A percentile compares a stretch with the other conserved stretches of the same genome.
Conservation (phyloP, 2,797 vertebrate genomes). For the Sebastes trivittatus region DNA sequence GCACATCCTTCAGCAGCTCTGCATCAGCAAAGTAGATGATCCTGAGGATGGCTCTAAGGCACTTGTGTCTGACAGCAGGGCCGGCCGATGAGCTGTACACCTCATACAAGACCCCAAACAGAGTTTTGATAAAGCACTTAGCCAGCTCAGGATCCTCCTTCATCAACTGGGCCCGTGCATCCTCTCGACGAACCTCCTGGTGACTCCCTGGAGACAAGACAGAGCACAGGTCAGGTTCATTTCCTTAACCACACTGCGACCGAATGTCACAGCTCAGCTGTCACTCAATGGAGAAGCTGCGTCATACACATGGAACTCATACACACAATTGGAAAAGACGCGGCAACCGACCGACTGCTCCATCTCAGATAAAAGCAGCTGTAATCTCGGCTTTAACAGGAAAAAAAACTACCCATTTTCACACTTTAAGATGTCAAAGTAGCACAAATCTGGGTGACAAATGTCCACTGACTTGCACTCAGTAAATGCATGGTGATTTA, state of each 20-base stretch:
- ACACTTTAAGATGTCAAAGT: neutral
- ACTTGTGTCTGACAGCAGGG: slow-evolving; percentile 99
- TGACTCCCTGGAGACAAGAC: slow-evolving; percentile 85
- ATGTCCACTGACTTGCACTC: neutral
- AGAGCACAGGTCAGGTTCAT: neutral
- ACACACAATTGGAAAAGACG: neutral
- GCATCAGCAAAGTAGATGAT: slow-evolving; percentile 99
- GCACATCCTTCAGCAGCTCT: slow-evolving; percentile 97
- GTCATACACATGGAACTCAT: neutral
- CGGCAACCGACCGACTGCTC: neutral
- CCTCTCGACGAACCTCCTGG: slow-evolving; percentile 95
- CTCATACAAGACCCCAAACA: slow-evolving; percentile 99
- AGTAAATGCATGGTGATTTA: neutral
- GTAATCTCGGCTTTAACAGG: neutral
- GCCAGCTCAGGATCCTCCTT: slow-evolving; percentile 98
- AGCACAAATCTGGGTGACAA: neutral
- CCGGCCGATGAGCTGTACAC: slow-evolving; percentile 99
- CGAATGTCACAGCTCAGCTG: neutral
- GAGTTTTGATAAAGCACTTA: slow-evolving; percentile 99
- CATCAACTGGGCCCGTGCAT: slow-evolving; percentile 98
- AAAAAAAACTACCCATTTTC: neutral
- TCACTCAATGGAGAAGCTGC: neutral
- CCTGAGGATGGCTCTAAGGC: slow-evolving; percentile 99
- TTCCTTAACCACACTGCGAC: neutral
- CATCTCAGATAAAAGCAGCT: neutral